A percentile compares a stretch with the other conserved stretches of the same genome.
Conservation (phyloP, 2,888 invertebrate species). For the Rotaria magnacalcarata region DNA sequence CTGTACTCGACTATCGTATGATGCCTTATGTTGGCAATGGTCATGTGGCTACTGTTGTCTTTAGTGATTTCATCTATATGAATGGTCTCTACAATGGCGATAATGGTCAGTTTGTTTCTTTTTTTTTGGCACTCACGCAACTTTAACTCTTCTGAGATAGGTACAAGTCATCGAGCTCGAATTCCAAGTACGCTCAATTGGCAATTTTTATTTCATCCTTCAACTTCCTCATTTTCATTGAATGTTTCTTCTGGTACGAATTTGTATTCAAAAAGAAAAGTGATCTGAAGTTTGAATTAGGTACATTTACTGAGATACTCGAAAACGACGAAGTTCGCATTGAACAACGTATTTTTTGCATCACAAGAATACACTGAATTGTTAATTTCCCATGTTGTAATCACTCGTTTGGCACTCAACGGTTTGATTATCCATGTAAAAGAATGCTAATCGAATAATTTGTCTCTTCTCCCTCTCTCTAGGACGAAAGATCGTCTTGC, state of each 20-base stretch:
- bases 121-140: background rate
- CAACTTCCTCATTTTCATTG: background rate
- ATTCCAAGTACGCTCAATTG: constrained; percentile 52
- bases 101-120: background rate
- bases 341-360: constrained; percentile 54
- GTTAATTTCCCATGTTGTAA: constrained; percentile 52
- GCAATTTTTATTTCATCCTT: background rate
- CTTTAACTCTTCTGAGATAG: background rate
- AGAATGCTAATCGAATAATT: too few relatives aligned
- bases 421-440: background rate
- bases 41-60: constrained; percentile 53
- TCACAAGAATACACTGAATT: constrained; percentile 52
- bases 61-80: constrained; percentile 52
- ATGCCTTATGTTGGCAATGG: constrained; percentile 55
- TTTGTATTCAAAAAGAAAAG: background rate
- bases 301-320: constrained; percentile 51
- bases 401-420: background rate
- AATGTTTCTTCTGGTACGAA: background rate
- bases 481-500: background rate
- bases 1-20: constrained; percentile 38
- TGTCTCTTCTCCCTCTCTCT: background rate
- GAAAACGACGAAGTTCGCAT: constrained; percentile 49
- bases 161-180: constrained; percentile 53
- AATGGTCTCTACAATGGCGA: constrained; percentile 56
- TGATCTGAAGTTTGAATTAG: constrained; percentile 47